A percentile compares a stretch with the other conserved stretches of the same genome.
phyloP scores from a whole-genome alignment of 2,113 vertebrate species.

The Origma solitaria region DNA sequence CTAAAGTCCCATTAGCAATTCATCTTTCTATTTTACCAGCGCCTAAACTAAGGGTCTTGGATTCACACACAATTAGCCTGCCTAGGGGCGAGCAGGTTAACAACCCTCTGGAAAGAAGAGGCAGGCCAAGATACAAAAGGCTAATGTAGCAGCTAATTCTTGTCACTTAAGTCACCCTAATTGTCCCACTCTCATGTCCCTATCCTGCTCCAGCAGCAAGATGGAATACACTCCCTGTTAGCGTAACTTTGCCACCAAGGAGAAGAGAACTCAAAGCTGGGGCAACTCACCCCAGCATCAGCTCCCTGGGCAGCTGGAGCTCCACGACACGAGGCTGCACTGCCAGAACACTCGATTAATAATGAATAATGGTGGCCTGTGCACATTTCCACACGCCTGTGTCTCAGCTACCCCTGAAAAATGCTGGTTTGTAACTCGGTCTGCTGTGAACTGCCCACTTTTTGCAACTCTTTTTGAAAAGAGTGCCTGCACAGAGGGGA shows the following conservation, averaged over 20 bases:
- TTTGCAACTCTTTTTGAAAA: not conserved
- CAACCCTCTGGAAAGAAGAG: conserved; percentile 12
- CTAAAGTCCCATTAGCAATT: not conserved
- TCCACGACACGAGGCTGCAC: not conserved
- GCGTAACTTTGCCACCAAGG: not conserved
- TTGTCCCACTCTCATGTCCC: not conserved
- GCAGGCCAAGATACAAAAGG: not conserved
- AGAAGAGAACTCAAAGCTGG: not conserved
- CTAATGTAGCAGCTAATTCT: conserved; percentile 2
- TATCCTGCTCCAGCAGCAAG: not conserved
- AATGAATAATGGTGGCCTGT: too few relatives aligned
- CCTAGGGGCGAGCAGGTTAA: not conserved
- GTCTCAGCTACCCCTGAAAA: not conserved
- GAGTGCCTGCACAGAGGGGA: not conserved
- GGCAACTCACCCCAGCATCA: not conserved
- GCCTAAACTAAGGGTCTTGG: not conserved
- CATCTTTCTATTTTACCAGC: not conserved
- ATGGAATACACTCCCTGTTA: not conserved
- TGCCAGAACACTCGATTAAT: not conserved
- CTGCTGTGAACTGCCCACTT: not conserved
- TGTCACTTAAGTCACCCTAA: not conserved
- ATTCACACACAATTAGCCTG: not conserved
- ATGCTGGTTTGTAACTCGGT: not conserved
- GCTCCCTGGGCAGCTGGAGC: not conserved
- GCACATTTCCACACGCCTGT: accelerated